These are phyloP conservation scores for Calephelis virginiensis DNA, from an alignment of 1,140 invertebrate genomes.

Conservation along the genomic window DNA sequence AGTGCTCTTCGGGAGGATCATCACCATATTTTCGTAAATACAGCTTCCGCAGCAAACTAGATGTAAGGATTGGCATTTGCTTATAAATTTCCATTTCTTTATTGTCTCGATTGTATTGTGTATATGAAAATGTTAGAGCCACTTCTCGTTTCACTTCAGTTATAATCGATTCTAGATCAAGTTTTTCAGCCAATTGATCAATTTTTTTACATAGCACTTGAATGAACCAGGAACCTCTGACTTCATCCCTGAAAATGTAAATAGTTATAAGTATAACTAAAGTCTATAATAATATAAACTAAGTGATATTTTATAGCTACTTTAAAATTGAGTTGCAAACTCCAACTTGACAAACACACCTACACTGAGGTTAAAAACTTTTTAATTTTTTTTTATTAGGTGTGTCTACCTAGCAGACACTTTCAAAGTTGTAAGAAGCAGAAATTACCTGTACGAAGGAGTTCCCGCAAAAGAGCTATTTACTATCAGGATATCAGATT, in stretches of 20 bases:
- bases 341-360: too few relatives aligned
- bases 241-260: slow-evolving; percentile 43
- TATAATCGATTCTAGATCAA: slow-evolving; percentile 54
- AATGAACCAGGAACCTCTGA: slow-evolving; percentile 58
- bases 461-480: slow-evolving; percentile 58
- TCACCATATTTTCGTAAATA: slow-evolving; percentile 40
- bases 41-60: slow-evolving; percentile 53
- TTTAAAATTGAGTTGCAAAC: too few relatives aligned
- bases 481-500: slow-evolving; percentile 57
- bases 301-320: too few relatives aligned
- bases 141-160: slow-evolving; percentile 57
- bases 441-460: slow-evolving; percentile 46
- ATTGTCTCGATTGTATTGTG: slow-evolving; percentile 42
- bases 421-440: not conserved
- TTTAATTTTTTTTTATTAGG: too few relatives aligned
- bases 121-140: slow-evolving; percentile 43
- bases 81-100: slow-evolving; percentile 47
- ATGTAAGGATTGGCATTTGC: slow-evolving; percentile 56
- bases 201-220: slow-evolving; percentile 57
- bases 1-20: too few relatives aligned
- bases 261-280: too few relatives aligned
- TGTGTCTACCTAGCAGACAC: too few relatives aligned
- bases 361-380: not conserved
- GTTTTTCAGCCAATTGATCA: slow-evolving; percentile 31
- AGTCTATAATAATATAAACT: too few relatives aligned